Conservation (phyloP, 2,797 vertebrate genomes). For the Aulostomus chinensis region DNA sequence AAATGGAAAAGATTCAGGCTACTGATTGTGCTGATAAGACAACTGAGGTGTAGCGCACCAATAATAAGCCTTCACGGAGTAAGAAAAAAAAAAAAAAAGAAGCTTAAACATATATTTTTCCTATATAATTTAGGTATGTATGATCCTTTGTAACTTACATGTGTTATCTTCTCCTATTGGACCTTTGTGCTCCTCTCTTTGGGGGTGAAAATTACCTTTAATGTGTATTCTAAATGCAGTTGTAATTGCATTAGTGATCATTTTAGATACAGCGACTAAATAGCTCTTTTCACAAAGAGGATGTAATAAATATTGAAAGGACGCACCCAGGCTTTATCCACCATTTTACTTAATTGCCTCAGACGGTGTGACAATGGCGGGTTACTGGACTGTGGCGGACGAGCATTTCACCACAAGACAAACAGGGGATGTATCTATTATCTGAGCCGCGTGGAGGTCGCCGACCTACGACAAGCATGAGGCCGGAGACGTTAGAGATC, state of each 20-base stretch:
- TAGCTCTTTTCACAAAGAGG: constrained; percentile 73
- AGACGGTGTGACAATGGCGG: constrained; percentile 88
- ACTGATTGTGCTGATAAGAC: no score
- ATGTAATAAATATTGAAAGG: constrained; percentile 88
- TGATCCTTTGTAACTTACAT: constrained; percentile 48
- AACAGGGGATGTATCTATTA: constrained; percentile 97
- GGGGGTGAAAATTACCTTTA: constrained; percentile 69
- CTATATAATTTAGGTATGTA: constrained; percentile 48
- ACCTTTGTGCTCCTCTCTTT: constrained; percentile 52
- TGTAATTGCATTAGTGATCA: constrained; percentile 81
- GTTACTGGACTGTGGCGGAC: constrained; percentile 92
- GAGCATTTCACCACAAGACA: constrained; percentile 77
- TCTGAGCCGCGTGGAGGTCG: constrained; percentile 88
- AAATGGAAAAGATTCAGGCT: no score
- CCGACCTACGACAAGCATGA: constrained; percentile 88
- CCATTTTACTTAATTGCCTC: constrained; percentile 98
- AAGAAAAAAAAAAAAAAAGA: neutral
- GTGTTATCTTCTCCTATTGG: constrained; percentile 54
- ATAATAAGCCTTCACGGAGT: neutral
- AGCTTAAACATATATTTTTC: constrained; percentile 19
- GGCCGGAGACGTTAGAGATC: constrained; percentile 91
- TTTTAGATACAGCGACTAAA: constrained; percentile 80
- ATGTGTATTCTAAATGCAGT: constrained; percentile 76
- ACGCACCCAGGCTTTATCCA: constrained; percentile 77
- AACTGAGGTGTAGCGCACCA: no score